Conservation (phyloP, 2,797 vertebrate genomes). For the Mormyrops attenuatus region DNA sequence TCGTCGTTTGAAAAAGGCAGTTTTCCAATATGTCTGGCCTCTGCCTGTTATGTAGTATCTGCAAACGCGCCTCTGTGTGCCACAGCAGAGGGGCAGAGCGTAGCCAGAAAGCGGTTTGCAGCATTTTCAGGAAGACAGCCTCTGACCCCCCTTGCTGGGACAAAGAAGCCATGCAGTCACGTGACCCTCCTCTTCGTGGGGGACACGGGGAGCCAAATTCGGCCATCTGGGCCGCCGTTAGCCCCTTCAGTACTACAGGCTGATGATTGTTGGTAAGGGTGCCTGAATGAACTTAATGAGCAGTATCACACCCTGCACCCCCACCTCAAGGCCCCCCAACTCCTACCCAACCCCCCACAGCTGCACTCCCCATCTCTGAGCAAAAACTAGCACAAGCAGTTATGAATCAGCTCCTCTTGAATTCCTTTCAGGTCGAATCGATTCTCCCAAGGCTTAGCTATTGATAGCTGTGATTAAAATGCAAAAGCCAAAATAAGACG, state of each 20-base stretch:
- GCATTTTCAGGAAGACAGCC: not conserved
- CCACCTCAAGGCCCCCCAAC: not conserved
- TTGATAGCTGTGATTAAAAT: slow-evolving; percentile 5
- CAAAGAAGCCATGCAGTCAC: not conserved
- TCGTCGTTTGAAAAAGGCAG: not conserved
- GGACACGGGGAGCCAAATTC: not conserved
- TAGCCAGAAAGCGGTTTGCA: not conserved
- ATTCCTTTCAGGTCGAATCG: slow-evolving; percentile 1
- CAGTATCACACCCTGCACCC: no score
- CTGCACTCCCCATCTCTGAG: not conserved
- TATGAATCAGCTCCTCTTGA: not conserved
- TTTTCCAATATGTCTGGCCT: not conserved
- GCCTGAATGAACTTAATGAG: slow-evolving; percentile 3
- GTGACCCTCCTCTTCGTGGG: not conserved
- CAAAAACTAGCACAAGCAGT: not conserved
- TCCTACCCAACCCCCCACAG: not conserved
- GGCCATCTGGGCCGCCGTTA: not conserved
- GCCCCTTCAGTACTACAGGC: not conserved
- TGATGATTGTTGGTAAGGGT: not conserved
- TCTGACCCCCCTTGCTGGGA: not conserved
- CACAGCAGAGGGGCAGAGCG: not conserved
- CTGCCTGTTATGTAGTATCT: not conserved
- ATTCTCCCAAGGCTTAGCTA: not conserved
- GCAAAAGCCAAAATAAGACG: not conserved
- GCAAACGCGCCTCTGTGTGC: not conserved